Conservation (phyloP, 2,113 vertebrate species). For the Misgurnus mizolepis region DNA sequence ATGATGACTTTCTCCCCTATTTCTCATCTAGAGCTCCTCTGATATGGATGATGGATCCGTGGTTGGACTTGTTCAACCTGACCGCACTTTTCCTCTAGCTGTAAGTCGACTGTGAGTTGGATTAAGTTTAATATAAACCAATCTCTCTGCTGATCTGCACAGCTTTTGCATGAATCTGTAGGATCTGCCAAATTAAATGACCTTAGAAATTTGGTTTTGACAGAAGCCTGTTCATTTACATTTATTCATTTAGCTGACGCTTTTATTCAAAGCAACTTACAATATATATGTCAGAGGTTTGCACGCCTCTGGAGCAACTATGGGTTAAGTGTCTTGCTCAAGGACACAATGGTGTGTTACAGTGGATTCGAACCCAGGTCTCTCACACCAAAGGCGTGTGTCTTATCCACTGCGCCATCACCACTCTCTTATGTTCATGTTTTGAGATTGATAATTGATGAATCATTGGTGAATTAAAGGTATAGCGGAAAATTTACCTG, state of each 20-base stretch:
- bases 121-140: neutral
- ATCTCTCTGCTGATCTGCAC: neutral
- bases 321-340: too few relatives aligned
- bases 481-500: too few relatives aligned
- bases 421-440: too few relatives aligned
- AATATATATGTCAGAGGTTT: too few relatives aligned
- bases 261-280: too few relatives aligned
- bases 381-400: too few relatives aligned
- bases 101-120: slow-evolving; percentile 63
- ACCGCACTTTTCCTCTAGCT: slow-evolving; percentile 56
- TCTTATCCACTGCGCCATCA: too few relatives aligned
- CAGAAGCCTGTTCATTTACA: neutral
- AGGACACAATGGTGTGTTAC: too few relatives aligned
- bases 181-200: neutral
- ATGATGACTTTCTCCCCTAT: slow-evolving; percentile 10
- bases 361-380: too few relatives aligned
- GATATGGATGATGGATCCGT: slow-evolving; percentile 69
- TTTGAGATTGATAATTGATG: neutral
- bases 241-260: too few relatives aligned
- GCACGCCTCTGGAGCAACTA: too few relatives aligned
- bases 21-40: slow-evolving; percentile 65
- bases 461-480: neutral
- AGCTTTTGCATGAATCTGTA: neutral
- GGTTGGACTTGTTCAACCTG: slow-evolving; percentile 61
- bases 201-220: neutral